These are phyloP conservation scores for Platanista minor DNA, from an alignment of 2,113 vertebrate species.

Conservation along the genomic window DNA sequence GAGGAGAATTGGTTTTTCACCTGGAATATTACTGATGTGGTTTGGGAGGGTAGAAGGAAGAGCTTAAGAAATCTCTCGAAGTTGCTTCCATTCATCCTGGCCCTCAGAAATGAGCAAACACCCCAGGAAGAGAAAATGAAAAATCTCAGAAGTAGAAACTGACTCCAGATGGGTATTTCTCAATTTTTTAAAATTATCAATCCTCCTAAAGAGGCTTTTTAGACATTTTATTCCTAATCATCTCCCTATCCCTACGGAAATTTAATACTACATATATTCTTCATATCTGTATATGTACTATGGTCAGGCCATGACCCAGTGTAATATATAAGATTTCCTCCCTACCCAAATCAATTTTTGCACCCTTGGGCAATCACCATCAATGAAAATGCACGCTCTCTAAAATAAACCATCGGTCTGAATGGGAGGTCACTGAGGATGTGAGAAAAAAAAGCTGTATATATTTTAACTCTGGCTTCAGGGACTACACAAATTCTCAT, in stretches of 20 bases:
- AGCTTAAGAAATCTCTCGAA: neutral
- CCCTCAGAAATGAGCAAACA: slow-evolving; percentile 27
- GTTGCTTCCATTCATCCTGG: neutral
- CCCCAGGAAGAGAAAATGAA: neutral
- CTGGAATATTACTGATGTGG: neutral
- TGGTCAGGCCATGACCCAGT: neutral
- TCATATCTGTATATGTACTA: neutral
- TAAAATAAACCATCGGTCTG: neutral
- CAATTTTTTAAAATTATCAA: neutral
- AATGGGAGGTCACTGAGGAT: neutral
- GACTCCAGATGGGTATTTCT: neutral
- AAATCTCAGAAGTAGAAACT: neutral
- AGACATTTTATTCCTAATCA: neutral
- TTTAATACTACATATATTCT: neutral
- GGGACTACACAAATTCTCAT: neutral
- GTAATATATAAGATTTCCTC: neutral
- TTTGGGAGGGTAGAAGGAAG: neutral
- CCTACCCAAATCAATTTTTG: neutral
- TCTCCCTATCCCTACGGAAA: neutral
- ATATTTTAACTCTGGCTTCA: neutral
- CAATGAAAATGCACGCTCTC: neutral
- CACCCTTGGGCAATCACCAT: neutral
- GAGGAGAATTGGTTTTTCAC: neutral
- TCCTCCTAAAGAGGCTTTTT: neutral
- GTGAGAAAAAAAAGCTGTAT: neutral